phyloP scores from a whole-genome alignment of 1,140 invertebrate species.

The Catajapyx aquilonaris region DNA sequence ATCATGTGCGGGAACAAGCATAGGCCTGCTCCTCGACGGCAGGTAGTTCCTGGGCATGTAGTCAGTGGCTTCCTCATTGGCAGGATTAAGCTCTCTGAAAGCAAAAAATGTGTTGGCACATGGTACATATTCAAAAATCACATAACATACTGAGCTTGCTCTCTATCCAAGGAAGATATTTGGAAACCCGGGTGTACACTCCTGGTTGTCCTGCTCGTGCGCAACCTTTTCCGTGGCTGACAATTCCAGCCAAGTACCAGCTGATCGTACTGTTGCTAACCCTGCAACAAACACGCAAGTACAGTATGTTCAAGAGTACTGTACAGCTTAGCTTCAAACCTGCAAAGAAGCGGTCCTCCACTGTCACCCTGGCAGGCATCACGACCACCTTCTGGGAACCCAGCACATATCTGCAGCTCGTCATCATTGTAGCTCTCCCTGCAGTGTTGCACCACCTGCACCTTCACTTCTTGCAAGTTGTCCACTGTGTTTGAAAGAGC shows the following conservation, averaged over 20 bases:
- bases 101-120: neutral
- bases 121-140: slow-evolving; percentile 3
- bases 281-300: too few relatives aligned
- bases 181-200: slow-evolving; percentile 54
- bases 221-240: slow-evolving; percentile 64
- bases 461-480: slow-evolving; percentile 39
- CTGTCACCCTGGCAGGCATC: slow-evolving; percentile 68
- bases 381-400: slow-evolving; percentile 41
- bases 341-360: slow-evolving; percentile 53
- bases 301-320: neutral
- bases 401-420: slow-evolving; percentile 50
- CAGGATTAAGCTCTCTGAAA: slow-evolving; percentile 6
- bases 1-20: slow-evolving; percentile 38
- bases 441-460: slow-evolving; percentile 19
- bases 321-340: slow-evolving; percentile 17
- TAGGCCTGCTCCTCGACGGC: slow-evolving; percentile 28
- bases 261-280: slow-evolving; percentile 3
- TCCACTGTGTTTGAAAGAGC: too few relatives aligned
- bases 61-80: slow-evolving; percentile 27
- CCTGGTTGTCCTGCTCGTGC: slow-evolving; percentile 49
- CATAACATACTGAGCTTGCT: slow-evolving; percentile 18
- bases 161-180: slow-evolving; percentile 50
- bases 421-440: slow-evolving; percentile 23
- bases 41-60: slow-evolving; percentile 43
- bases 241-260: slow-evolving; percentile 52